Evolutionary conservation across 2,113 vertebrate species (phyloP).

Genomic region (Asarcornis scutulata): DNA sequence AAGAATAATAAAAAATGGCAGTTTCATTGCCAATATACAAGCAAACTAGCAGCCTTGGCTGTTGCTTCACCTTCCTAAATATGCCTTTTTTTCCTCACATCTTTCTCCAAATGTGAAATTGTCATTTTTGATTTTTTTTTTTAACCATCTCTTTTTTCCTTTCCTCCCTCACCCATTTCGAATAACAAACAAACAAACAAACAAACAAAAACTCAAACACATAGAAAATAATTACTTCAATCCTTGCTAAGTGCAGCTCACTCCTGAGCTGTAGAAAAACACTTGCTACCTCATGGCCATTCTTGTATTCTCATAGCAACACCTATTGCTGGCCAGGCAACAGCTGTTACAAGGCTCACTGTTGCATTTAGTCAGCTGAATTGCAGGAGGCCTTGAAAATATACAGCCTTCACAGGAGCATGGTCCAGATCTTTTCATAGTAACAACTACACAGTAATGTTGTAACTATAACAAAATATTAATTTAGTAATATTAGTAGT

Average conservation of each 20-base stretch:
- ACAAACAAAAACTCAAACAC: neutral
- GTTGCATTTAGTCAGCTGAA: neutral
- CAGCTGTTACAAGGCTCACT: neutral
- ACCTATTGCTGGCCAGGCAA: neutral
- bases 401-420: accelerated
- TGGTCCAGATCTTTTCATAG: neutral
- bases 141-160: neutral
- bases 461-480: neutral
- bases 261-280: neutral
- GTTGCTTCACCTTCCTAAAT: neutral
- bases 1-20: neutral
- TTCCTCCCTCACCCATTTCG: accelerated
- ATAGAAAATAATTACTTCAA: neutral
- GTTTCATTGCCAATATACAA: neutral
- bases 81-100: neutral
- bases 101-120: neutral
- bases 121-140: neutral
- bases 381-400: neutral
- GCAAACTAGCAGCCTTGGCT: neutral
- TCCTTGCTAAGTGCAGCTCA: neutral
- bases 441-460: neutral
- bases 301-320: neutral
- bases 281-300: neutral
- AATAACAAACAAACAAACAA: accelerated
- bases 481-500: too few species aligned